Conservation (phyloP, 1,140 invertebrate species). For the Geopemphigus sp. region DNA sequence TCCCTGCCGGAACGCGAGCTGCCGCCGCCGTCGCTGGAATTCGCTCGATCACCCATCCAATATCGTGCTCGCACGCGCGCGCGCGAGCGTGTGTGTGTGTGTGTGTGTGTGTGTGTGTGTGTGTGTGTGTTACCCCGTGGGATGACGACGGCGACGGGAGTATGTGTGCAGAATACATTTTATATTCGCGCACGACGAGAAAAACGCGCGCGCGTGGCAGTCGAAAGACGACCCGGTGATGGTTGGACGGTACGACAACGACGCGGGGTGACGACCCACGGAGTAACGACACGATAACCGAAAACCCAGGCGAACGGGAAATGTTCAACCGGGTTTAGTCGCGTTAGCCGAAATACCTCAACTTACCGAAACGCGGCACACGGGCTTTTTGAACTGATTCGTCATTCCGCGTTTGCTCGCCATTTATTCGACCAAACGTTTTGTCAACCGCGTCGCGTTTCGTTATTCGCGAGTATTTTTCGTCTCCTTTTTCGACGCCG, state of each 20-base stretch:
- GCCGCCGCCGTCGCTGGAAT: background rate
- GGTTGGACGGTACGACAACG: background rate
- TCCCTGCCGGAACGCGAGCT: constrained; percentile 21
- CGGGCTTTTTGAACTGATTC: no score
- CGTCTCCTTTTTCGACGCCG: background rate
- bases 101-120: background rate
- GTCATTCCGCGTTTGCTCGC: no score
- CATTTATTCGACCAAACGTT: no score
- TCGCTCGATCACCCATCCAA: background rate
- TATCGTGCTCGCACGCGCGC: no score
- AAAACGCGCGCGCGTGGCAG: background rate
- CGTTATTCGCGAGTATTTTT: background rate
- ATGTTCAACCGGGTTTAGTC: no score
- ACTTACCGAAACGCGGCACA: no score
- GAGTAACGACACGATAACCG: no score
- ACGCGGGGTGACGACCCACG: no score
- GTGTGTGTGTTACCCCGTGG: background rate
- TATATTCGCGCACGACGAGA: background rate
- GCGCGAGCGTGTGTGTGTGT: background rate
- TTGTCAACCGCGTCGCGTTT: no score
- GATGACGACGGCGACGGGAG: background rate
- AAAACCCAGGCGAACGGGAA: no score
- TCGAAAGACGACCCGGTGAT: background rate
- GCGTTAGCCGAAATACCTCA: no score
- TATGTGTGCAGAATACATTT: constrained; percentile 18